Evolutionary conservation across 2,113 vertebrate genomes (phyloP).

Genomic region (Spermophilus dauricus): DNA sequence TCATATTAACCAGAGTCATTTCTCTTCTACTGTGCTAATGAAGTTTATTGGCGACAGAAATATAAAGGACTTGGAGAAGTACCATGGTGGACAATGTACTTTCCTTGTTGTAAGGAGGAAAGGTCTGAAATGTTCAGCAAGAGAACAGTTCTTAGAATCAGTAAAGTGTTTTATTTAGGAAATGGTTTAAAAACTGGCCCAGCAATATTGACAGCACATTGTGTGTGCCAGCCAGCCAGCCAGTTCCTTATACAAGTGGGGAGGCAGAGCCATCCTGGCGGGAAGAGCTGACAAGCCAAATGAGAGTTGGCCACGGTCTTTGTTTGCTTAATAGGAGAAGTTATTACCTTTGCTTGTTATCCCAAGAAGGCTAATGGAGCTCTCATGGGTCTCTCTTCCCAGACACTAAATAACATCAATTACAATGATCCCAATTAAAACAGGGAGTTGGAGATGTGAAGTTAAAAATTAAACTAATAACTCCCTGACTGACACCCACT

Average conservation of each 20-base stretch:
- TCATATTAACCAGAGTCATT: conserved; percentile 61
- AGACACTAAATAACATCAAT: conserved; percentile 69
- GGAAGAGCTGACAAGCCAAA: conserved; percentile 68
- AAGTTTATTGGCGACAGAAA: conserved; percentile 65
- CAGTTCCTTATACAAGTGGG: conserved; percentile 45
- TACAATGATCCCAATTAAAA: conserved; percentile 74
- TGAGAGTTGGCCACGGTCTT: conserved; percentile 73
- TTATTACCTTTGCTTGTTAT: conserved; percentile 79
- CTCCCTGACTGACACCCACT: conserved; percentile 15
- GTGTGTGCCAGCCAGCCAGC: conserved; percentile 38
- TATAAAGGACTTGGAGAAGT: conserved; percentile 61
- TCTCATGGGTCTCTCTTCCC: conserved; percentile 61
- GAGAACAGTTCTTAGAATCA: conserved; percentile 9
- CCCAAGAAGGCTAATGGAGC: conserved; percentile 64
- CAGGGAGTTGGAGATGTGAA: background rate
- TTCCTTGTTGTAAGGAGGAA: conserved; percentile 32
- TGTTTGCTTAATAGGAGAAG: conserved; percentile 79
- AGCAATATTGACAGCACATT: conserved; percentile 51
- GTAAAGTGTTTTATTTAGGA: conserved; percentile 61
- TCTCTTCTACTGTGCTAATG: conserved; percentile 72
- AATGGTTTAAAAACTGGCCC: conserved; percentile 70
- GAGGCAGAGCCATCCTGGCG: conserved; percentile 31
- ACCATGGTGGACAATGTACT: background rate
- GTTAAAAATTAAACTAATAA: conserved; percentile 59
- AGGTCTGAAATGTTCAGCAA: background rate